Base-by-base conservation (phyloP, 2,888 invertebrate species). In the Scaptomyza tumidula region DNA sequence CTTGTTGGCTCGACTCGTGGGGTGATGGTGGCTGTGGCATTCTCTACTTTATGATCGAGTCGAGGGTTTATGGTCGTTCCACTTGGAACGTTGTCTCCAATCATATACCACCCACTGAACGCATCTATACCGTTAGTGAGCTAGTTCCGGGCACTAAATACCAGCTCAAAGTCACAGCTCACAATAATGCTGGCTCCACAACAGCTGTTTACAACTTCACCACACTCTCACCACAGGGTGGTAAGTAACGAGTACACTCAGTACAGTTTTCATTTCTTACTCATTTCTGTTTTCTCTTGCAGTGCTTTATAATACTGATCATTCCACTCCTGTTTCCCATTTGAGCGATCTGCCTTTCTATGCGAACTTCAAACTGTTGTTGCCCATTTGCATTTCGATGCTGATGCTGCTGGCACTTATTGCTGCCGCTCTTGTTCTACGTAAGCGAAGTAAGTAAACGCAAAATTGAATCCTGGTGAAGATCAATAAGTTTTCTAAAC, bases 1-100 rank as follows among this genome's bases (percentile, higher is more conserved):
- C 96, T 0, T 95, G 97, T 27, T 97, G 97, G 95, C 92, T 97
- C 75, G 96, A 97, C 91, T 95, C 96, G 0, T 97, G 97, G 97
- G 96, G 96, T 39, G 97, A 97, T 86, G 97, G 97, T 0, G 97
- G 97, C 24, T 97, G 97, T 89, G 97, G 97, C 3, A 97, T 97
- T 74, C 93, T 96, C 9, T 96, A 96, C 92, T 97, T 97, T 89
- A 95, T 96, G 77, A 95, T 97, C 43, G 97, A 97, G 90, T 97
- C 97, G 89, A 93, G 95, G 65, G 93, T 94, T 62, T 93, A 94
- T 69, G 92, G 88, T 2, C 65, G 92, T 16, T 92, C 93, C 6
- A 93, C 95, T 89, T 96, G 97, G 97, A 95, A 95, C 2, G 93
- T 96, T 61, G 95, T 96, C 0, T 96, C 97, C 2, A 96, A 96